These are phyloP conservation scores for Stratiomys singularior DNA, from an alignment of 2,888 invertebrate genomes.

Conservation along the genomic window DNA sequence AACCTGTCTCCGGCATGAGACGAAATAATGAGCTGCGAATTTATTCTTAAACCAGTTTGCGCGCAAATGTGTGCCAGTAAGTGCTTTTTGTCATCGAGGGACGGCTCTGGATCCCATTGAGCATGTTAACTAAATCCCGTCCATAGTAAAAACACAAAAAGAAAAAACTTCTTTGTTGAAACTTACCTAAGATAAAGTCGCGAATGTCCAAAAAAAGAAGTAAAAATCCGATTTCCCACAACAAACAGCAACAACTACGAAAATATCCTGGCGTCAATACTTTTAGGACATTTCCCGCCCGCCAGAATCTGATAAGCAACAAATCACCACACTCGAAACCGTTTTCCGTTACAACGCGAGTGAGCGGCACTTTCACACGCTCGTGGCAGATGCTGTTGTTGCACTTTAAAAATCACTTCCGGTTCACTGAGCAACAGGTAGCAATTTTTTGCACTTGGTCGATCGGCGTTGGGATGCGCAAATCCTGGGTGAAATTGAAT, in stretches of 20 bases:
- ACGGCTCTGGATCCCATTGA: no score
- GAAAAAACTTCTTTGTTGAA: not conserved
- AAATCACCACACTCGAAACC: not conserved
- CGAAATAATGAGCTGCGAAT: not conserved
- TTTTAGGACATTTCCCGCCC: slow-evolving; percentile 26
- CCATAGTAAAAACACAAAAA: not conserved
- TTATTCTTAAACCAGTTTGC: slow-evolving; percentile 15
- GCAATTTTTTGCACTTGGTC: not conserved
- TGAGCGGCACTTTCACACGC: slow-evolving; percentile 34
- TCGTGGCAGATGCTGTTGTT: not conserved
- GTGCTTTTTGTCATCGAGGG: not conserved
- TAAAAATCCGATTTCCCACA: not conserved
- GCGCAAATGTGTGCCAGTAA: slow-evolving; percentile 20
- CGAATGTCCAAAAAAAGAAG: not conserved
- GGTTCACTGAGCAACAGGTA: slow-evolving; percentile 8
- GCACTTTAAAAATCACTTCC: slow-evolving; percentile 21
- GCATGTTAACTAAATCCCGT: not conserved
- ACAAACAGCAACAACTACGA: not conserved
- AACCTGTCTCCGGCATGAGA: slow-evolving; percentile 23
- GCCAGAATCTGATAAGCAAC: not conserved
- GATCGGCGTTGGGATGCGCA: not conserved
- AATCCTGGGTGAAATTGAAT: not conserved
- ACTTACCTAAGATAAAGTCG: slow-evolving; percentile 10
- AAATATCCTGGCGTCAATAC: not conserved
- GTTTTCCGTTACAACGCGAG: slow-evolving; percentile 5